Conservation (phyloP, 2,797 vertebrate genomes). For the Propithecus deckenii region DNA sequence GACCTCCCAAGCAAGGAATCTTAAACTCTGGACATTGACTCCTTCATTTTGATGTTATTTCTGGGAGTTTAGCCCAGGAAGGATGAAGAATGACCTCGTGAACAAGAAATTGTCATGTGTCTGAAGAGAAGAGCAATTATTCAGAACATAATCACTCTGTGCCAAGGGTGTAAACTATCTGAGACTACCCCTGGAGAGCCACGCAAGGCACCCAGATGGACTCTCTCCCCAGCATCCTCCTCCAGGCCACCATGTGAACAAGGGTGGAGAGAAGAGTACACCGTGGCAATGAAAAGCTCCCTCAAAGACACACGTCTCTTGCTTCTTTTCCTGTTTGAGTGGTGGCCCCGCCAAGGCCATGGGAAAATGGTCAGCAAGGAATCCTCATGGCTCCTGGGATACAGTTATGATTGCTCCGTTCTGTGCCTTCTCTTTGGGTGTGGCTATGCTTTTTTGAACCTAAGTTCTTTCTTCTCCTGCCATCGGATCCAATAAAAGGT, state of each 20-base stretch:
- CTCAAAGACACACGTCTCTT: rapidly evolving
- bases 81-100: background rate
- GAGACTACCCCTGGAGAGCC: background rate
- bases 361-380: background rate
- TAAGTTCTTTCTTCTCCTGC: background rate
- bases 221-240: background rate
- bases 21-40: background rate
- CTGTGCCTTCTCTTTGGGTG: background rate
- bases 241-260: background rate
- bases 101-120: background rate
- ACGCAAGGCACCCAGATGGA: background rate
- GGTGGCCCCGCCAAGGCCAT: background rate
- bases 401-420: background rate
- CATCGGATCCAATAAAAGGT: background rate
- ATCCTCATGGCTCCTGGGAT: background rate
- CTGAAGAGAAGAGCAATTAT: background rate
- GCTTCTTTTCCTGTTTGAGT: background rate
- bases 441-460: background rate
- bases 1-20: background rate
- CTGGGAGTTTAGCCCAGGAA: background rate
- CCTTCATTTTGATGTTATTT: background rate
- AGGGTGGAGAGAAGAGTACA: background rate
- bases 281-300: background rate
- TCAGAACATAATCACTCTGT: background rate
- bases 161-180: background rate